Percentiles rank a stretch among this genome's conserved stretches.
These are phyloP conservation scores for Elephas maximus DNA, from an alignment of 2,113 vertebrate genomes.

Conservation along the genomic window DNA sequence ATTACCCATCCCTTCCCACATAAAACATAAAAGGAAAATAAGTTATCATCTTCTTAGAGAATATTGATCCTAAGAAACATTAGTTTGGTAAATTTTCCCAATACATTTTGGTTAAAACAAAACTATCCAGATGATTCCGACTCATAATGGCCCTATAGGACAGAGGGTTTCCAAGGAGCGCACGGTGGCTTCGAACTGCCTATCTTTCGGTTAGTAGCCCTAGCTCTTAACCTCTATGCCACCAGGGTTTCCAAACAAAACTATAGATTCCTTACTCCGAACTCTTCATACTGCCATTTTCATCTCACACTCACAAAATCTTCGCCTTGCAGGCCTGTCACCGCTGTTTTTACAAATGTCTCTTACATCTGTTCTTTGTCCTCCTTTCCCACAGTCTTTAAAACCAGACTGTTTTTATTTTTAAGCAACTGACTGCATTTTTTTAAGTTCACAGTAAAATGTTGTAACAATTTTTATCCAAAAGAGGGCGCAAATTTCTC, in stretches of 20 bases:
- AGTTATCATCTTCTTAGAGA: background rate
- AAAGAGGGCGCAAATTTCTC: conserved; percentile 85
- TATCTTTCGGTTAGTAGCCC: no score
- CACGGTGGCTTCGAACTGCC: no score
- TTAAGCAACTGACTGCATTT: background rate
- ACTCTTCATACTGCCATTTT: background rate
- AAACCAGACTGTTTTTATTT: conserved; percentile 59
- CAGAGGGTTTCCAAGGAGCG: no score
- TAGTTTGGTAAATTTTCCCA: background rate
- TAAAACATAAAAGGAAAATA: background rate
- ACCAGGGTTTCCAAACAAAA: background rate
- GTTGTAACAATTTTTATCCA: conserved; percentile 77
- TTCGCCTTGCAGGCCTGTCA: background rate
- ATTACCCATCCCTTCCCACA: background rate
- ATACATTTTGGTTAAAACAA: background rate
- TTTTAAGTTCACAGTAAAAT: background rate
- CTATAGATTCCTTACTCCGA: background rate
- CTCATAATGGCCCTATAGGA: no score
- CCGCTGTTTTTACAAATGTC: background rate
- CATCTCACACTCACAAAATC: background rate
- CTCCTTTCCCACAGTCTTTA: conserved; percentile 31
- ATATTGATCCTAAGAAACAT: background rate
- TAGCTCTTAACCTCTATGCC: no score
- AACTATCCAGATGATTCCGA: background rate
- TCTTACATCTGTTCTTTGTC: background rate